A percentile compares a stretch with the other conserved stretches of the same genome.
Evolutionary conservation across 1,140 invertebrate genomes (phyloP).

Genomic region (Pogonognathellus flavescens): DNA sequence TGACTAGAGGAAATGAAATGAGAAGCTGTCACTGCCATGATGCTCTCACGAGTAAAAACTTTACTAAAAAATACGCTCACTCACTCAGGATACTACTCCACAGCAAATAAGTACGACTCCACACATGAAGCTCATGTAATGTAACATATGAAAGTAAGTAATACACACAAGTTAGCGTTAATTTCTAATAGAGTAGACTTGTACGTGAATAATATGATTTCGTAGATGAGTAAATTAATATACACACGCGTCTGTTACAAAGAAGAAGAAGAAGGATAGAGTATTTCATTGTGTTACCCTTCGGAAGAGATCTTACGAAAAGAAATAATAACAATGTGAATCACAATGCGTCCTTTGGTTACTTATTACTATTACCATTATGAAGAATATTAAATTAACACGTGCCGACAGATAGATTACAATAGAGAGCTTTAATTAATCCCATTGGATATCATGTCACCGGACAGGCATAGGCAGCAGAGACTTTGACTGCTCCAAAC

Average conservation of each 20-base stretch:
- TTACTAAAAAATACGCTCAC: neutral
- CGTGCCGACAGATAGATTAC: conserved; percentile 64
- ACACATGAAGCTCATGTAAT: neutral
- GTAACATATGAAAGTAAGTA: neutral
- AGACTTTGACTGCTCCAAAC: neutral
- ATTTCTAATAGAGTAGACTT: neutral
- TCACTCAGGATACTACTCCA: neutral
- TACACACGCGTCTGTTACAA: neutral
- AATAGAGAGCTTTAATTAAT: conserved; percentile 63
- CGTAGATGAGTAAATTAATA: conserved; percentile 29
- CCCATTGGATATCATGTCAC: conserved; percentile 53
- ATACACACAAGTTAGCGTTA: neutral
- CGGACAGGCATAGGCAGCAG: neutral
- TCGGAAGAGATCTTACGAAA: conserved; percentile 30
- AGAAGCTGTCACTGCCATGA: conserved; percentile 37
- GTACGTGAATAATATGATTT: too few species aligned
- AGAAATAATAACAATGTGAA: conserved; percentile 38
- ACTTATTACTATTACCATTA: conserved; percentile 45
- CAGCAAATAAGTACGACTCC: neutral
- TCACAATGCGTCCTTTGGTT: conserved; percentile 24
- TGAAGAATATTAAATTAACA: conserved; percentile 65
- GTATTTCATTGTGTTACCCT: conserved; percentile 27
- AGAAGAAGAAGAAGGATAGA: neutral
- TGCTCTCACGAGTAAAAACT: neutral
- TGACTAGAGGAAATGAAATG: conserved; percentile 53